These are phyloP conservation scores for Boloria selene DNA, from an alignment of 2,888 invertebrate species.

Conservation along the genomic window DNA sequence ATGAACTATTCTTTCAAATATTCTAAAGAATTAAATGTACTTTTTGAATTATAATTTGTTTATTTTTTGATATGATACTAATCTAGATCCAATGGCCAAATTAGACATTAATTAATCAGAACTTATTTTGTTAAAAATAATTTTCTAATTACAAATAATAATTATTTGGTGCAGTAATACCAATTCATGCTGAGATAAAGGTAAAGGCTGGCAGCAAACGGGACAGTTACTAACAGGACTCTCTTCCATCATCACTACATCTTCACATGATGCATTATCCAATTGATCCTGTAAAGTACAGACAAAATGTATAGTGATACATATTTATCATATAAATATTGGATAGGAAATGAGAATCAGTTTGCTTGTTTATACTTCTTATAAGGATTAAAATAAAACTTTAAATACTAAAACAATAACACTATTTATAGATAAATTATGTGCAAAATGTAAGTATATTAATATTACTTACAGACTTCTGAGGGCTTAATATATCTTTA, in stretches of 20 bases:
- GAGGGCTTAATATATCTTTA: slow-evolving; percentile 89
- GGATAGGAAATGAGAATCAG: too few relatives aligned
- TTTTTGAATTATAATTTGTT: too few relatives aligned
- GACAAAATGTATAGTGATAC: background rate
- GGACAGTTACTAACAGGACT: slow-evolving; percentile 77
- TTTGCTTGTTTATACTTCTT: too few relatives aligned
- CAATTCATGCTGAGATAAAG: slow-evolving; percentile 74
- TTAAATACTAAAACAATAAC: background rate
- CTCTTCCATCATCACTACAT: slow-evolving; percentile 78
- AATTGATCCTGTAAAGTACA: slow-evolving; percentile 63
- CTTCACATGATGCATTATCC: slow-evolving; percentile 78
- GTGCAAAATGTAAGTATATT: too few relatives aligned
- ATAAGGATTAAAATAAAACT: background rate
- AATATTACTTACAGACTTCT: slow-evolving; percentile 57
- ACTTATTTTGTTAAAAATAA: too few relatives aligned
- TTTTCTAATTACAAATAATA: background rate
- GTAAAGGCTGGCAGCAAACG: slow-evolving; percentile 73
- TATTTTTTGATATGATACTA: too few relatives aligned
- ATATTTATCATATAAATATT: background rate
- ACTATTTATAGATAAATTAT: too few relatives aligned
- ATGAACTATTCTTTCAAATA: too few relatives aligned
- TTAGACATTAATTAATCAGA: too few relatives aligned
- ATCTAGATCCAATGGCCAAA: too few relatives aligned
- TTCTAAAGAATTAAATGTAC: too few relatives aligned
- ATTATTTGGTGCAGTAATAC: slow-evolving; percentile 47